Conservation (phyloP, 2,888 invertebrate species). For the Lasius platythorax region DNA sequence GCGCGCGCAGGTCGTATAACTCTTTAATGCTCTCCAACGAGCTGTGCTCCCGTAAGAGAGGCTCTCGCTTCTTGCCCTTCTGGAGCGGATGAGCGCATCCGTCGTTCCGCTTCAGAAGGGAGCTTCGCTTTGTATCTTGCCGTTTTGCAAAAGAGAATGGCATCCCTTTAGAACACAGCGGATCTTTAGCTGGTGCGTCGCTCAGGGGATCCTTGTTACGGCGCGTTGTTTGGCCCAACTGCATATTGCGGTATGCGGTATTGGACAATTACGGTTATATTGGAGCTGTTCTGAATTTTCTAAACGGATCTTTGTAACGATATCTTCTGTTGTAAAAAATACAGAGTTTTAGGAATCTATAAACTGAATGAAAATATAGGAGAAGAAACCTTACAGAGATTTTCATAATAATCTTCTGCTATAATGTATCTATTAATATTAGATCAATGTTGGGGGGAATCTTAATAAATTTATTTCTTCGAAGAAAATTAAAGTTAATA, state of each 20-base stretch:
- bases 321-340: background rate
- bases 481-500: background rate
- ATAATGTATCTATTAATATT: background rate
- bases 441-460: background rate
- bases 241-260: conserved; percentile 24
- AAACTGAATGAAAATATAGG: background rate
- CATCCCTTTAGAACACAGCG: conserved; percentile 43
- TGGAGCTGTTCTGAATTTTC: background rate
- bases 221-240: conserved; percentile 11
- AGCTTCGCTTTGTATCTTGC: conserved; percentile 36
- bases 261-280: conserved; percentile 11
- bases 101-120: conserved; percentile 39
- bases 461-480: background rate
- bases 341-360: background rate
- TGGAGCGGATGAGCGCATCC: conserved; percentile 23
- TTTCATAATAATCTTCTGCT: background rate
- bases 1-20: conserved; percentile 62
- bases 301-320: background rate
- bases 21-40: conserved; percentile 69
- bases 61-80: conserved; percentile 37
- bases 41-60: conserved; percentile 41
- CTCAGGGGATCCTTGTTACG: conserved; percentile 14
- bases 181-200: conserved; percentile 3
- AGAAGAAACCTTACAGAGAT: background rate
- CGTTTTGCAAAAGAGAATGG: conserved; percentile 42